A percentile compares a stretch with the other conserved stretches of the same genome.
Conservation (phyloP, 2,888 invertebrate genomes). For the Microchrysa polita region DNA sequence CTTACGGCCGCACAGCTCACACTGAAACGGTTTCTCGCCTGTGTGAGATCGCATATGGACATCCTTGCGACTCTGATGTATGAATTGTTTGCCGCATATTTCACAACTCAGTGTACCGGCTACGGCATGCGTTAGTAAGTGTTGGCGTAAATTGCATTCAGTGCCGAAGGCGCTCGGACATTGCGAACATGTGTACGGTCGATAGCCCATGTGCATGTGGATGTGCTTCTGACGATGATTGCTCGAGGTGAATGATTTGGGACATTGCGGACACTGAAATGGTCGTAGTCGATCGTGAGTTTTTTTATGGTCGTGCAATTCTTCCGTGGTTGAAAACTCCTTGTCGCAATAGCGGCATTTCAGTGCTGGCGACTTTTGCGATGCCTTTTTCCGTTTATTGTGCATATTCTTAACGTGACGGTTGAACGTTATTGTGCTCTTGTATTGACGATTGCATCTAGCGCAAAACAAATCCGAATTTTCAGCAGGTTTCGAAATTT, state of each 20-base stretch:
- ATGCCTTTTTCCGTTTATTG: slow-evolving; percentile 26
- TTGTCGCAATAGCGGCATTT: slow-evolving; percentile 28
- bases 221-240: slow-evolving; percentile 39
- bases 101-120: slow-evolving; percentile 48
- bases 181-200: slow-evolving; percentile 20
- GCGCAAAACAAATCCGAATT: slow-evolving; percentile 3
- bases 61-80: slow-evolving; percentile 49
- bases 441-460: slow-evolving; percentile 22
- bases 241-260: slow-evolving; percentile 40
- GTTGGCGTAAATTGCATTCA: slow-evolving; percentile 20
- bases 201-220: slow-evolving; percentile 32
- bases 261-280: slow-evolving; percentile 46
- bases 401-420: slow-evolving; percentile 16
- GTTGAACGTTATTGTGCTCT: slow-evolving; percentile 12
- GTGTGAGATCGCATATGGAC: slow-evolving; percentile 50
- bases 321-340: background rate
- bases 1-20: slow-evolving; percentile 49
- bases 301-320: slow-evolving; percentile 6
- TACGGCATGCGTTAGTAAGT: slow-evolving; percentile 47
- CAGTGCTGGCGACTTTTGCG: slow-evolving; percentile 20
- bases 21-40: slow-evolving; percentile 52
- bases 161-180: slow-evolving; percentile 29
- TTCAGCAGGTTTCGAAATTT: too few species aligned
- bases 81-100: slow-evolving; percentile 50
- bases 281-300: slow-evolving; percentile 20